Conservation (phyloP, 1,140 invertebrate genomes). For the Adelges cooleyi region DNA sequence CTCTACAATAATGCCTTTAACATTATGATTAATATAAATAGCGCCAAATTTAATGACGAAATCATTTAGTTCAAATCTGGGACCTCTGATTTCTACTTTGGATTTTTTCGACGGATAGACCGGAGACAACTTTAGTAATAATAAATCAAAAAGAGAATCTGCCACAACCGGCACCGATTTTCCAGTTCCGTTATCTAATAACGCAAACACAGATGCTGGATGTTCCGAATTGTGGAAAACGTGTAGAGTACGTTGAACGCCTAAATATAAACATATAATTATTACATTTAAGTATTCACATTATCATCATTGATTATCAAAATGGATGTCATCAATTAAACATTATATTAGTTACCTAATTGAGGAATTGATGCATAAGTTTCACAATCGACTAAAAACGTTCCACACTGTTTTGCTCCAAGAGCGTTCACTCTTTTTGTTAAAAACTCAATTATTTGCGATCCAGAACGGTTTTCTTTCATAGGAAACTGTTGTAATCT, state of each 20-base stretch:
- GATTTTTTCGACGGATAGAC: constrained; percentile 83
- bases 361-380: constrained; percentile 68
- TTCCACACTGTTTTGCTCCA: constrained; percentile 73
- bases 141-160: constrained; percentile 77
- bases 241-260: constrained; percentile 62
- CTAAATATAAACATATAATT: no score
- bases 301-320: no score
- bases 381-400: constrained; percentile 89
- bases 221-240: constrained; percentile 91
- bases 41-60: constrained; percentile 89
- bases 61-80: constrained; percentile 82
- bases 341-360: constrained; percentile 29
- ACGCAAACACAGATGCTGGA: constrained; percentile 83
- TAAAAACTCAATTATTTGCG: constrained; percentile 71
- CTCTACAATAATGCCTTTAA: constrained; percentile 89
- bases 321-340: no score
- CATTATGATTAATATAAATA: constrained; percentile 82
- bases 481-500: constrained; percentile 70
- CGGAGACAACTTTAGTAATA: constrained; percentile 77
- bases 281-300: no score
- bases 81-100: constrained; percentile 77
- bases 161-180: constrained; percentile 77
- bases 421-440: constrained; percentile 72
- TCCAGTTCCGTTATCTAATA: constrained; percentile 67
- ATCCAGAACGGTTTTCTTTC: constrained; percentile 71